Evolutionary conservation across 2,888 invertebrate genomes (phyloP).

Genomic region (Phoronis australis): DNA sequence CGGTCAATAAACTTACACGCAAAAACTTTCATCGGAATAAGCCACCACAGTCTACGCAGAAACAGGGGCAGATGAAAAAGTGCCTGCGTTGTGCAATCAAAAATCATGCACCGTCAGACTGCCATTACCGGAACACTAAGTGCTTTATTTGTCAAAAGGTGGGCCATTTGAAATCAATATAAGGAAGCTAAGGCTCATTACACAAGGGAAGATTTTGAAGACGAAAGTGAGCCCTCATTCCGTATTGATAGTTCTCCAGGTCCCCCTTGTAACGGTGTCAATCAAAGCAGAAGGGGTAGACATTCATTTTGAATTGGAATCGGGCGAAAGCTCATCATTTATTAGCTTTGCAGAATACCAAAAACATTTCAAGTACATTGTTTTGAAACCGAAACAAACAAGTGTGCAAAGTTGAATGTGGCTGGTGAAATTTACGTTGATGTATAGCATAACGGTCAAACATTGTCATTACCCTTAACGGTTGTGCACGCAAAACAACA

Average conservation of each 20-base stretch:
- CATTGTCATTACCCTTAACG: not conserved
- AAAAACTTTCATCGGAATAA: no score
- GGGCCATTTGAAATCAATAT: not conserved
- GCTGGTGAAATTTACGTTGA: not conserved
- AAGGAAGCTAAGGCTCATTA: no score
- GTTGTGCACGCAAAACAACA: not conserved
- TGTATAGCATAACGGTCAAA: not conserved
- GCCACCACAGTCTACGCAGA: no score
- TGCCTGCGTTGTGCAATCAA: not conserved
- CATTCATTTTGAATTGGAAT: conserved; percentile 1
- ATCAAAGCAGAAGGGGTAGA: not conserved
- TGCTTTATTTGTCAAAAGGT: not conserved
- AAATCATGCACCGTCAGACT: not conserved
- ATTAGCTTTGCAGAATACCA: not conserved
- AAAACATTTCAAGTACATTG: not conserved
- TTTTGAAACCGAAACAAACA: not conserved
- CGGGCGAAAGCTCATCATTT: not conserved
- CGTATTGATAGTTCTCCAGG: no score
- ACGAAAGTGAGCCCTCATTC: no score
- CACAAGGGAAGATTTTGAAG: no score
- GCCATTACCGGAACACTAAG: not conserved
- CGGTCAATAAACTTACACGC: no score
- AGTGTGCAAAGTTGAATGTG: not conserved
- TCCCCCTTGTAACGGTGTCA: no score
- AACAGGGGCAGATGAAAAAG: not conserved